A percentile compares a stretch with the other conserved stretches of the same genome.
These are phyloP conservation scores for Drosophila baimaii DNA, from an alignment of 1,140 invertebrate species.

Conservation along the genomic window DNA sequence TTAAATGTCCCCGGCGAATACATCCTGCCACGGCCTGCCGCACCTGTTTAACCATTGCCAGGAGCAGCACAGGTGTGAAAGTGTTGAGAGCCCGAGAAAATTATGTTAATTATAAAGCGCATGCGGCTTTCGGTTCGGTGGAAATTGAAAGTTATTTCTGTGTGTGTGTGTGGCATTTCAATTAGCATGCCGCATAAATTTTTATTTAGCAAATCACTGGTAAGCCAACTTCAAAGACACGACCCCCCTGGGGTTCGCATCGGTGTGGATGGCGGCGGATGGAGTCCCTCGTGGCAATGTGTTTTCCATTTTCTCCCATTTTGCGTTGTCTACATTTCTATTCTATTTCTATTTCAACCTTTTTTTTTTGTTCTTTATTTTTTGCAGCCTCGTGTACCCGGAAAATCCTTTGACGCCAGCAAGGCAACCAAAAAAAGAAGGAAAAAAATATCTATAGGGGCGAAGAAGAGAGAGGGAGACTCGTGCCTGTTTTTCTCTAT, in stretches of 20 bases:
- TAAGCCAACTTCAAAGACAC: constrained; percentile 69
- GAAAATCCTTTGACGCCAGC: constrained; percentile 77
- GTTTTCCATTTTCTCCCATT: constrained; percentile 69
- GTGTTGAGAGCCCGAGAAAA: constrained; percentile 71
- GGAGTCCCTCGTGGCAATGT: constrained; percentile 60
- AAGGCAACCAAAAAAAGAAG: constrained; percentile 43
- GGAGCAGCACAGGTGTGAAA: constrained; percentile 66
- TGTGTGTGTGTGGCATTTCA: constrained; percentile 74
- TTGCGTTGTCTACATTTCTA: constrained; percentile 74
- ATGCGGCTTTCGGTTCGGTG: constrained; percentile 47
- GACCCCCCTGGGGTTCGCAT: constrained; percentile 27
- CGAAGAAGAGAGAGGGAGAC: constrained; percentile 31
- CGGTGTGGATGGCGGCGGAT: constrained; percentile 11
- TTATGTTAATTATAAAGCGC: constrained; percentile 77
- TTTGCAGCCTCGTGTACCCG: constrained; percentile 15
- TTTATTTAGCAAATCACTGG: constrained; percentile 68
- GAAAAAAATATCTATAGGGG: constrained; percentile 19
- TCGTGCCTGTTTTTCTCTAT: constrained; percentile 74
- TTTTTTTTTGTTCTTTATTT: constrained; percentile 57
- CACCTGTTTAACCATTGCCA: constrained; percentile 33
- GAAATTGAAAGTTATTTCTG: constrained; percentile 71
- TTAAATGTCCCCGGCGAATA: constrained; percentile 65
- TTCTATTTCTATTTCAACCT: constrained; percentile 78
- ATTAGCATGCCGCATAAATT: constrained; percentile 71
- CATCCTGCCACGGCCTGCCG: constrained; percentile 9